Base-by-base conservation (phyloP, 2,797 vertebrate species). In the Gobio occitaniae region DNA sequence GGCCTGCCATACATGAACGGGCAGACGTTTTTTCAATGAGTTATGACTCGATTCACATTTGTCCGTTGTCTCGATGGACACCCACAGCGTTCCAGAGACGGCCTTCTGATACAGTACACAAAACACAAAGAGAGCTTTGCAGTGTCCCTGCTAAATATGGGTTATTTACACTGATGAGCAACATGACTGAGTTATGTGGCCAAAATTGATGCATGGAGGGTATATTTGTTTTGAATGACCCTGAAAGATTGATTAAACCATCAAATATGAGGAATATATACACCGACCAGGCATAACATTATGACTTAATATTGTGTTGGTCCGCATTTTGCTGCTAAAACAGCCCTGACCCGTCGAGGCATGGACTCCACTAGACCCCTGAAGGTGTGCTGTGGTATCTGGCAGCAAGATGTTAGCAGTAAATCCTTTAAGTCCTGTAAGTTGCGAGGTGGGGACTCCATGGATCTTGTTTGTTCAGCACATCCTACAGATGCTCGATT, bases 11-110 rank as follows among this genome's bases (percentile, higher is more conserved):
- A 79, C 38, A 86, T 88, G 85, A 87, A 88, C 85, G 74, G 36
- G 47, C 78, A 71, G 86, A 66, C 38, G 88, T 90, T 90, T 88
- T 93, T 93, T 92, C 90, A 93, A 87, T 92, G 91, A 92, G 87
- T 90, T 86, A 88, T 93, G 90, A 92, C 89, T 93, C 88, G 90
- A 86, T 93, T 93, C 92, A 92, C 92, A 91, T 93, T 90, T 92
- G 92, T 93, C 89, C 87, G 89, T 87, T 90, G 84, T 90, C 82
- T 86, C 81, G 84, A 83, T 72, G 90, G 84, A 92, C 91, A 91
- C 91, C 92, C 86, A 92, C 93, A 70, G 91, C 89, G 90, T 92
- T 90, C 90, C 87, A 89, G 78, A 80, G 21, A 88, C 78, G 85
- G 69, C 68, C 56, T 48, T 80, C 74, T 79, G 82, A 80, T 80